Base-by-base conservation (phyloP, 2,113 vertebrate species). In the Ochotona princeps region DNA sequence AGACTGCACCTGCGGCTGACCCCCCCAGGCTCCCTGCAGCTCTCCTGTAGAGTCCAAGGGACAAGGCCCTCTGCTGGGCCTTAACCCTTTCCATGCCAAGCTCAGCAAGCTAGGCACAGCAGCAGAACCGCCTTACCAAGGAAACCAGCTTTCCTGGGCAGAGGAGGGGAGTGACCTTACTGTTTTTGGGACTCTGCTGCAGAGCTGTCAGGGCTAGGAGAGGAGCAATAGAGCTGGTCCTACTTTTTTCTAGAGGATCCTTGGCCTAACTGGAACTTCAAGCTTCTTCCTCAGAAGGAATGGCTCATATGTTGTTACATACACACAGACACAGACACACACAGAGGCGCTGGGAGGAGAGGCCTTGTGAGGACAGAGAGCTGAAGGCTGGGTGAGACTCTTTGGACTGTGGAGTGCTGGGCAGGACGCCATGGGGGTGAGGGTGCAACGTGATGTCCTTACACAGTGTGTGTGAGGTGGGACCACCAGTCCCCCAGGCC, bases 151-250 rank as follows among this genome's bases (percentile, higher is more conserved):
- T 72, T 60, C 32, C 69, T 15, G 14, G 69, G 61, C 49, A 6
- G 23, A 6, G 26, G 26, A 63, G 17, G 51, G 18, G 5, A 57
- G 38, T 21, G 14, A 23, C 13, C 47, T 60, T 74, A 44, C 38
- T 54, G 7, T 70, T 66, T 92, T 87, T 30, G 82, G 57, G 23
- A 21, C 61, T 26, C 35, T 81, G 38, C 9, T 38, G 21, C 32
- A 57, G 79, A 57, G 30, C 9, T 26, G 12, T 69, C 75, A 83
- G 70, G 61, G 54, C 44, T 15, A 20, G 1, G 12, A 51, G 23
- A 35, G 12, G 2, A 35, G 1, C 18, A 25, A 12, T 0, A 25
- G 15, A 21, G 26, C 0, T 18, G 11, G 38, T 8, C 65, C 63
- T 14, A 9, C 2, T 65, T 76, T 63, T 28, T 70, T 61, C 61